Base-by-base conservation (phyloP, 2,888 invertebrate genomes). In the Catocala nupta region DNA sequence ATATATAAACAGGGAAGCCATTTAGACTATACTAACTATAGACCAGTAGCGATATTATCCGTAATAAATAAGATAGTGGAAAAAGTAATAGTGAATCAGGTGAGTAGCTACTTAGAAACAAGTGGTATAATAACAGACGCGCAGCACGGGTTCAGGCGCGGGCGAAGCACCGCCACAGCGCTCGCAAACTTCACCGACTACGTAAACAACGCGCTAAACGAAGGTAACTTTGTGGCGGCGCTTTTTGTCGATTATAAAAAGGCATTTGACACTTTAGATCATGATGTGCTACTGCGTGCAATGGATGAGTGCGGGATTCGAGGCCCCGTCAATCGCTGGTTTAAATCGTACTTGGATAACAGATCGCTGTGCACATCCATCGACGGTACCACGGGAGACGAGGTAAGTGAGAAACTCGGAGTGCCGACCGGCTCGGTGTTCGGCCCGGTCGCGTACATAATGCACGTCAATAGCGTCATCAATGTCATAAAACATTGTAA, bases 351-450 rank as follows among this genome's bases (percentile, higher is more conserved):
- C 13, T 13, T 45, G 45, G 13, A 45, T 0, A 48, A 48, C 9
- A 48, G 47, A 48, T 1, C 47, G 4, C 47, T 48, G 4, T 5
- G 4, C 9, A 48, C 47, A 48, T 16, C 9, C 5, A 48, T 48
- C 0, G 47, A 48, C 47, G 25, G 47, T 1, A 16, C 7, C 7
- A 48, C 10, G 9, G 47, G 47, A 16, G 47, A 48, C 25, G 47
- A 48, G 47, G 47, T 48, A 16, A 48, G 47, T 48, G 25, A 16
- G 47, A 0, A 8, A 16, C 47, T 48, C 9, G 47, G 47, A 9
- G 47, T 48, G 47, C 47, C 47, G 47, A 48, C 47, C 25, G 47
- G 47, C 9, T 48, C 47, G 9, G 47, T 48, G 16, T 48, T 16
- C 25, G 47, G 47, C 3, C 36, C 44, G 44, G 44, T 44, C 4